Percentiles rank a stretch among this genome's conserved stretches.
These are phyloP conservation scores for Carlito syrichta DNA, from an alignment of 2,113 vertebrate species.

Conservation along the genomic window DNA sequence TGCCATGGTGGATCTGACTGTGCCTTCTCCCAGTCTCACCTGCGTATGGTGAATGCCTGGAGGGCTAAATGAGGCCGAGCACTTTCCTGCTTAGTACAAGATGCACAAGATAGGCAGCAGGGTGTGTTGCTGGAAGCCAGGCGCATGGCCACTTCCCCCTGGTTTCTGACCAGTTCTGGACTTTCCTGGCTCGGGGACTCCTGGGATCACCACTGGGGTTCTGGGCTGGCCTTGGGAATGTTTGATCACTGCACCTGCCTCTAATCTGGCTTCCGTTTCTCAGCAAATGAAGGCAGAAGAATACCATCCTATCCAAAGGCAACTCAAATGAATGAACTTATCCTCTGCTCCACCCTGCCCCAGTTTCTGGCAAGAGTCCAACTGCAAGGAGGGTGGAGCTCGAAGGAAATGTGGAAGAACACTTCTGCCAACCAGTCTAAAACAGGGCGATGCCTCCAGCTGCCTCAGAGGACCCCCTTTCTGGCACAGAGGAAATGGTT, in stretches of 20 bases:
- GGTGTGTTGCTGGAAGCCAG: background rate
- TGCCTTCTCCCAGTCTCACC: background rate
- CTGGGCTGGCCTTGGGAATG: background rate
- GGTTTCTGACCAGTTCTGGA: background rate
- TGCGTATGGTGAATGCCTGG: background rate
- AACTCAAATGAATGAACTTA: background rate
- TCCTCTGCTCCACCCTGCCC: background rate
- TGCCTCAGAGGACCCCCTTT: background rate
- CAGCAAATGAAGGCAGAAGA: constrained; percentile 38
- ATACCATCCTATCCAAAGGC: constrained; percentile 18
- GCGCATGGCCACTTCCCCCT: background rate
- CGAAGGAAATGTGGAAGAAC: background rate
- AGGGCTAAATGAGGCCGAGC: too few relatives aligned
- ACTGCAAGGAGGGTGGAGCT: background rate
- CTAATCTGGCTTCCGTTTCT: constrained; percentile 11
- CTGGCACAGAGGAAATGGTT: background rate
- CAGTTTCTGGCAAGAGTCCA: background rate
- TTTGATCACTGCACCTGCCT: constrained; percentile 8
- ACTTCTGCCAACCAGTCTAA: too few relatives aligned
- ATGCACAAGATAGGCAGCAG: background rate
- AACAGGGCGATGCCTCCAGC: background rate
- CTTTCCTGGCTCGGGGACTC: background rate
- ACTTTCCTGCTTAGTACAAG: too few relatives aligned
- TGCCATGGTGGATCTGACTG: background rate
- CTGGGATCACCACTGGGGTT: background rate